Evolutionary conservation across 1,140 invertebrate genomes (phyloP).

Genomic region (Glossosoma conforme): DNA sequence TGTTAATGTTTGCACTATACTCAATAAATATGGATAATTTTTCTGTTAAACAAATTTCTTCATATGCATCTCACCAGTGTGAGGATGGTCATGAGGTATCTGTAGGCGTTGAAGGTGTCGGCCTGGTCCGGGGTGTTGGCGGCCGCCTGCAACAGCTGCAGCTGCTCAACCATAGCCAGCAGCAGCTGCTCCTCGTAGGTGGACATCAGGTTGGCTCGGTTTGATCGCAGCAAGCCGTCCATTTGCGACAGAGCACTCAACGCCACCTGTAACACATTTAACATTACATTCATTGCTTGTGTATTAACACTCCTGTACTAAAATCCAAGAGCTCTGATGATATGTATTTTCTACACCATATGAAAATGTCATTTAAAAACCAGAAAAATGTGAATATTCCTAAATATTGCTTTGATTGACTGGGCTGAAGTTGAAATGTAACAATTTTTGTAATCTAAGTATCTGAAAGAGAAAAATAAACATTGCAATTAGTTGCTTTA

Average conservation of each 20-base stretch:
- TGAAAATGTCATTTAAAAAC: no score
- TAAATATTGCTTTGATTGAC: no score
- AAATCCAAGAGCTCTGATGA: no score
- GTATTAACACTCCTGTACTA: neutral
- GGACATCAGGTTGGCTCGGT: slow-evolving; percentile 66
- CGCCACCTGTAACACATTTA: slow-evolving; percentile 41
- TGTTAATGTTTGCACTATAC: no score
- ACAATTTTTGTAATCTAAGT: no score
- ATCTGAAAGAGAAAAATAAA: neutral
- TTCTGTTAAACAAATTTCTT: no score
- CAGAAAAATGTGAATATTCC: no score
- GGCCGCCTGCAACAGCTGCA: slow-evolving; percentile 56
- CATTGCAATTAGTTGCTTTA: no score
- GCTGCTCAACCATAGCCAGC: slow-evolving; percentile 63
- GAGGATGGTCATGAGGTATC: slow-evolving; percentile 60
- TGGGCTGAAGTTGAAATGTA: no score
- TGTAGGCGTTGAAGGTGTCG: slow-evolving; percentile 52
- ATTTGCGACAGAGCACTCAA: slow-evolving; percentile 66
- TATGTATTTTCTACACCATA: no score
- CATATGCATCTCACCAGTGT: slow-evolving; percentile 62
- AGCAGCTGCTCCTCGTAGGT: slow-evolving; percentile 72
- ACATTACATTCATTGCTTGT: neutral
- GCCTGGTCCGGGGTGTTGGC: slow-evolving; percentile 38
- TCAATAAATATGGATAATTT: no score
- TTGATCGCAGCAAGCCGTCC: slow-evolving; percentile 53